Base-by-base conservation (phyloP, 1,140 invertebrate species). In the Atta cephalotes region DNA sequence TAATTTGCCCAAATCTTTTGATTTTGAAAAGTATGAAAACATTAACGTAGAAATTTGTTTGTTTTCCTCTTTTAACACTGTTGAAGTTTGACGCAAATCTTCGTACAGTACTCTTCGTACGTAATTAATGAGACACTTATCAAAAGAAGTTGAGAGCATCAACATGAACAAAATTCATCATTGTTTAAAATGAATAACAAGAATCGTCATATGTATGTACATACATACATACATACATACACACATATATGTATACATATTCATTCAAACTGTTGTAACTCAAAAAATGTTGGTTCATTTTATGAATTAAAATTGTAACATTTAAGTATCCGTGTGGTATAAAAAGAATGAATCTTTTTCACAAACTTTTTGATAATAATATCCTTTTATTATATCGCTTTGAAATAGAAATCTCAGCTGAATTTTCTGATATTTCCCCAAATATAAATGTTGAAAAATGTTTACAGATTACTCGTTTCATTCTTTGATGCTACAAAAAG, bases 401-500 rank as follows among this genome's bases (percentile, higher is more conserved):
- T 79, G 28, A 79, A 21, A 58, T 25, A 6, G 25, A 66, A 65
- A 35, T 66, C 5, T 18, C 65, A 79, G 12, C 3, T 31, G 1
- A 81, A 45, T 45, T 31, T 70, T 81, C 31, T 28, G 6, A 80
- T 31, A 39, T 28, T 28, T 82, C 18, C 7, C 3, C 9, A 58
- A 72, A 21, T 21, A 53, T 45, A 49, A 25, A 31, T 31, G 28
- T 31, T 39, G 25, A 82, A 82, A 82, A 82, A 0, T 21, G 56
- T 0, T 51, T 16, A 53, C 6, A 7, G 62, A 49, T 16, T 60
- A 74, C 7, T 58, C 65, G 39, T 82, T 49, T 74, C 14, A 35
- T 62, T 82, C 16, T 53, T 82, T 16, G 16, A 60, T 60, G 18
- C 70, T 84, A 76, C 56, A 74, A 82, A 82, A 82, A 39, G 18